A percentile compares a stretch with the other conserved stretches of the same genome.
Conservation (phyloP, 1,140 invertebrate species). For the Lethocerus indicus region DNA sequence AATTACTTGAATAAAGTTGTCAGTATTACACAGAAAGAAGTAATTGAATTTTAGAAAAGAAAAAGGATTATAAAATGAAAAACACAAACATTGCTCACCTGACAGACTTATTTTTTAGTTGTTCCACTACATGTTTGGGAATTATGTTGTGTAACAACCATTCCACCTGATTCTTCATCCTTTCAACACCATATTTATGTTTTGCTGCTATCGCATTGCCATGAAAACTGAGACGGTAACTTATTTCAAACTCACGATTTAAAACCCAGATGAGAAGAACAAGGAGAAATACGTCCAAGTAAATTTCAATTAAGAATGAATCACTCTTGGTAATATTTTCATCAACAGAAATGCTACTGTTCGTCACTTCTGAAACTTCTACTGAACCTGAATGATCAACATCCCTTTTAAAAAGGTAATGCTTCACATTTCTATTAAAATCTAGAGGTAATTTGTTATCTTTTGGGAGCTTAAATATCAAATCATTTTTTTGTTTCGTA, state of each 20-base stretch:
- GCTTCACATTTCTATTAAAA: too few species aligned
- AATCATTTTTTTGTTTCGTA: too few species aligned
- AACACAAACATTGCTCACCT: background rate
- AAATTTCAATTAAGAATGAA: conserved; percentile 50
- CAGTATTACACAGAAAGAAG: background rate
- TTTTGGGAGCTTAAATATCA: too few species aligned
- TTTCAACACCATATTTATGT: conserved; percentile 67
- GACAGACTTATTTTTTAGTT: conserved; percentile 68
- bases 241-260: conserved; percentile 88
- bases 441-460: too few species aligned
- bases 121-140: conserved; percentile 82
- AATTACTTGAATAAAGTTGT: too few species aligned
- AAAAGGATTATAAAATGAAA: background rate
- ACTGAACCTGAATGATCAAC: too few species aligned
- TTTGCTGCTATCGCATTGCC: conserved; percentile 76
- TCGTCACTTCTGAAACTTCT: too few species aligned
- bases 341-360: too few species aligned
- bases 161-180: conserved; percentile 86
- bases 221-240: conserved; percentile 82
- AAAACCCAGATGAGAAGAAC: conserved; percentile 77
- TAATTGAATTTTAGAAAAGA: background rate
- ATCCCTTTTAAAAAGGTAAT: too few species aligned
- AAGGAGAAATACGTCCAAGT: conserved; percentile 60
- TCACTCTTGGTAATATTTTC: background rate
- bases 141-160: conserved; percentile 94